Conservation (phyloP, 2,113 vertebrate genomes). For the Myxocyprinus asiaticus region DNA sequence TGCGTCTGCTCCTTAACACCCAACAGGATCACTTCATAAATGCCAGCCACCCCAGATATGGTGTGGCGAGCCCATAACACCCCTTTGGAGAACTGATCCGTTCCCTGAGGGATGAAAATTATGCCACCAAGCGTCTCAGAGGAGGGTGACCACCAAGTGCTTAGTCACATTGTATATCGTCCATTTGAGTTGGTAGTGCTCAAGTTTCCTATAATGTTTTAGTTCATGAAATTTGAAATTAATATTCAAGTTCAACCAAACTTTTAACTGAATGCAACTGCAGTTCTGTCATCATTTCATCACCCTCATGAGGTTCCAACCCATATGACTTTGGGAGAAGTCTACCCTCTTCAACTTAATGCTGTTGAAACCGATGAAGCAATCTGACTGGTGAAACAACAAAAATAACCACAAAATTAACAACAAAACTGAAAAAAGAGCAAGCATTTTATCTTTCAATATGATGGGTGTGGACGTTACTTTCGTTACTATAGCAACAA, state of each 20-base stretch:
- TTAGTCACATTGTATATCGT: conserved; percentile 6
- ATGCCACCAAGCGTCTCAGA: not conserved
- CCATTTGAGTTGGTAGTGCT: not conserved
- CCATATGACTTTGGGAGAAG: too few relatives aligned
- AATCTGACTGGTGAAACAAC: too few relatives aligned
- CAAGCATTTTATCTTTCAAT: too few relatives aligned
- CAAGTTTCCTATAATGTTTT: too few relatives aligned
- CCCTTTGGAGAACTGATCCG: conserved; percentile 13
- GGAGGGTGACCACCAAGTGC: not conserved
- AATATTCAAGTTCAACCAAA: not conserved
- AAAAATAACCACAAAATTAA: too few relatives aligned
- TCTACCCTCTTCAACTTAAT: too few relatives aligned
- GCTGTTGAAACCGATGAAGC: too few relatives aligned
- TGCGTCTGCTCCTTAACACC: not conserved
- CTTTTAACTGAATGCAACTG: not conserved
- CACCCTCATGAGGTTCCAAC: too few relatives aligned
- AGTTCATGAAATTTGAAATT: not conserved
- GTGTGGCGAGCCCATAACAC: not conserved
- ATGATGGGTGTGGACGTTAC: too few relatives aligned
- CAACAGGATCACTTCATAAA: conserved; percentile 1
- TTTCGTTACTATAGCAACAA: too few relatives aligned
- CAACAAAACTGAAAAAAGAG: too few relatives aligned
- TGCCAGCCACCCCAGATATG: conserved; percentile 2
- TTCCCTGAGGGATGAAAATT: conserved; percentile 6
- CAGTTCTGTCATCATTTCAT: not conserved